Conservation (phyloP, 2,113 vertebrate species). For the Melanotaenia duboulayi region DNA sequence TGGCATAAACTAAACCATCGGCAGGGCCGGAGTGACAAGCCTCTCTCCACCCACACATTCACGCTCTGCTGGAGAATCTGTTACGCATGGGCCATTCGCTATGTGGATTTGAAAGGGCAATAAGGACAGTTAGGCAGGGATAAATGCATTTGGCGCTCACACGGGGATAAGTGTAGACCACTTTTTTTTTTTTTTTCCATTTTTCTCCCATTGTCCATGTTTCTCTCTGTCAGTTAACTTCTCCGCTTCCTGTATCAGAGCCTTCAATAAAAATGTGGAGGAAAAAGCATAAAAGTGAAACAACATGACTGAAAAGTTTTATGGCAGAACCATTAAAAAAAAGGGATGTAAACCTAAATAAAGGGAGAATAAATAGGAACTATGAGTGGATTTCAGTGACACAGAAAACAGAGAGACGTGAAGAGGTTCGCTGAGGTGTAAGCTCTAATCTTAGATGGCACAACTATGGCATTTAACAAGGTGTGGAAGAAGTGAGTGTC, state of each 20-base stretch:
- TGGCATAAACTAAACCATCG: constrained; percentile 40
- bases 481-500: not conserved
- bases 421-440: constrained; percentile 9
- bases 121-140: constrained; percentile 62
- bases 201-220: not conserved
- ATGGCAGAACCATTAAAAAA: too few relatives aligned
- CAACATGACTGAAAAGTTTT: not conserved
- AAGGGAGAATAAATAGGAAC: not conserved
- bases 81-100: constrained; percentile 64
- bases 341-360: not conserved
- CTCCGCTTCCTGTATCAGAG: not conserved
- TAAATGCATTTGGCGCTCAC: not conserved
- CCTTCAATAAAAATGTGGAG: not conserved
- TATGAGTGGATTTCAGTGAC: constrained; percentile 10
- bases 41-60: constrained; percentile 46
- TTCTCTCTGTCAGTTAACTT: constrained; percentile 21
- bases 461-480: constrained; percentile 13
- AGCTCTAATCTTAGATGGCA: not conserved
- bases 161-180: constrained; percentile 17
- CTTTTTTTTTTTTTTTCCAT: constrained; percentile 15
- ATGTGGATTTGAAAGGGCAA: constrained; percentile 66
- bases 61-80: constrained; percentile 57
- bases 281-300: not conserved
- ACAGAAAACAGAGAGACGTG: constrained; percentile 4
- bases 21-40: constrained; percentile 55